phyloP scores from a whole-genome alignment of 2,888 invertebrate species.

The Synanthedon andrenaeformis region DNA sequence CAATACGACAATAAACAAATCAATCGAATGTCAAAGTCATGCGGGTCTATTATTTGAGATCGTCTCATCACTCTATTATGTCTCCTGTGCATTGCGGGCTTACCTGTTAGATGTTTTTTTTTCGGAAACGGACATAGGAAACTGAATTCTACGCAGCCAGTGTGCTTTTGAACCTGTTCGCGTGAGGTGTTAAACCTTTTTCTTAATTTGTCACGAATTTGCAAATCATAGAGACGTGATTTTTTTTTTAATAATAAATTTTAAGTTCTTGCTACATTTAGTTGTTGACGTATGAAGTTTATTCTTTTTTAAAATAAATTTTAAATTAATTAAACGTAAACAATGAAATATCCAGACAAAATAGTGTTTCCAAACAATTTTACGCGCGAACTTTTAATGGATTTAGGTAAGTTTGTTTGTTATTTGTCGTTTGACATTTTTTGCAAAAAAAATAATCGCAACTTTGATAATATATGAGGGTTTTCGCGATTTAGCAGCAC shows the following conservation, averaged over 20 bases:
- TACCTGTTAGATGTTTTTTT: slow-evolving; percentile 42
- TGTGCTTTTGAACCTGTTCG: slow-evolving; percentile 50
- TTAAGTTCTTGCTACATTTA: too few species aligned
- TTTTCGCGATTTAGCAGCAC: too few species aligned
- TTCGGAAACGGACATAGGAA: slow-evolving; percentile 61
- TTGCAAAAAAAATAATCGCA: too few species aligned
- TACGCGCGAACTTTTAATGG: slow-evolving; percentile 4
- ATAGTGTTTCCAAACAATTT: slow-evolving; percentile 1
- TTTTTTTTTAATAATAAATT: too few species aligned
- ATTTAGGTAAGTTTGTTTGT: neutral
- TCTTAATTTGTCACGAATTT: slow-evolving; percentile 4
- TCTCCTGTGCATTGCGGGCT: slow-evolving; percentile 20
- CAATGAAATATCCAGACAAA: slow-evolving; percentile 49
- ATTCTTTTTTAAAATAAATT: slow-evolving; percentile 3
- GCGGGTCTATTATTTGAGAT: slow-evolving; percentile 26
- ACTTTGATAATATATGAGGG: too few species aligned
- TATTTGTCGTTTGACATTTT: too few species aligned
- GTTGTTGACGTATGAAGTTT: neutral
- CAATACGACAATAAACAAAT: slow-evolving; percentile 28
- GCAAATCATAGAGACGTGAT: too few species aligned
- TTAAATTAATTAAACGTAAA: slow-evolving; percentile 5
- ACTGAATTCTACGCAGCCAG: slow-evolving; percentile 41
- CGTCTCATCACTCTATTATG: slow-evolving; percentile 6
- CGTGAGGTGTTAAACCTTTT: slow-evolving; percentile 48
- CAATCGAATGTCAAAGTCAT: slow-evolving; percentile 31